These are phyloP conservation scores for Brachionichthys hirsutus DNA, from an alignment of 2,113 vertebrate genomes.

Conservation along the genomic window DNA sequence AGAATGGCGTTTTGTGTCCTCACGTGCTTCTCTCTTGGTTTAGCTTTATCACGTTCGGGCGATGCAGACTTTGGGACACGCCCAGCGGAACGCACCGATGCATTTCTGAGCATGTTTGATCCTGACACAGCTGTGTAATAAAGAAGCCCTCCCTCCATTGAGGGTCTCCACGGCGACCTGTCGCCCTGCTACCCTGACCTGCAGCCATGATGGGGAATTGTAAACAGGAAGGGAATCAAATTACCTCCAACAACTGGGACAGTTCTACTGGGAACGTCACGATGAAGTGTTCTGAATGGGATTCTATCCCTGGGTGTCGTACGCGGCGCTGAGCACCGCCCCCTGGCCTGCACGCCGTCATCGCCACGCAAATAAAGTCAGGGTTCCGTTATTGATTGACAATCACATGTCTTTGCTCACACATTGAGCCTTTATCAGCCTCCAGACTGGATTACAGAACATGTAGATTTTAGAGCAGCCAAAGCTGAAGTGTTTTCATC, in stretches of 20 bases:
- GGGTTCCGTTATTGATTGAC: too few relatives aligned
- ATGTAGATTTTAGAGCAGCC: not conserved
- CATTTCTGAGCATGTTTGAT: not conserved
- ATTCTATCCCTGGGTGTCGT: slow-evolving; percentile 8
- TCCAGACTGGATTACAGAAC: slow-evolving; percentile 18
- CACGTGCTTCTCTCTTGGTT: slow-evolving; percentile 69
- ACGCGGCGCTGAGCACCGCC: not conserved
- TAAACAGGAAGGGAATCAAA: slow-evolving; percentile 28
- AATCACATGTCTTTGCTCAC: too few relatives aligned
- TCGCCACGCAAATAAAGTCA: too few relatives aligned
- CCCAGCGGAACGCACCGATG: too few relatives aligned
- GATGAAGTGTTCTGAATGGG: slow-evolving; percentile 6
- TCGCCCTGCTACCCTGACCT: slow-evolving; percentile 51
- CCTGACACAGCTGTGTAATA: slow-evolving; percentile 16
- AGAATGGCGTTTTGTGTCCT: slow-evolving; percentile 44
- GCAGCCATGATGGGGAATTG: slow-evolving; percentile 21
- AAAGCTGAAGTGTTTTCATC: slow-evolving; percentile 46
- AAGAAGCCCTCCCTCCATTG: not conserved
- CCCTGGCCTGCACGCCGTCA: too few relatives aligned
- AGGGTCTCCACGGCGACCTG: slow-evolving; percentile 18
- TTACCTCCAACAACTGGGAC: slow-evolving; percentile 7
- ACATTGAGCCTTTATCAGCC: too few relatives aligned
- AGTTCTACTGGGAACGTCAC: slow-evolving; percentile 13
- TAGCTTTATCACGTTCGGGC: slow-evolving; percentile 77
- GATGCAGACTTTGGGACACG: too few relatives aligned